phyloP scores from a whole-genome alignment of 2,797 vertebrate genomes.

The Dermochelys coriacea region DNA sequence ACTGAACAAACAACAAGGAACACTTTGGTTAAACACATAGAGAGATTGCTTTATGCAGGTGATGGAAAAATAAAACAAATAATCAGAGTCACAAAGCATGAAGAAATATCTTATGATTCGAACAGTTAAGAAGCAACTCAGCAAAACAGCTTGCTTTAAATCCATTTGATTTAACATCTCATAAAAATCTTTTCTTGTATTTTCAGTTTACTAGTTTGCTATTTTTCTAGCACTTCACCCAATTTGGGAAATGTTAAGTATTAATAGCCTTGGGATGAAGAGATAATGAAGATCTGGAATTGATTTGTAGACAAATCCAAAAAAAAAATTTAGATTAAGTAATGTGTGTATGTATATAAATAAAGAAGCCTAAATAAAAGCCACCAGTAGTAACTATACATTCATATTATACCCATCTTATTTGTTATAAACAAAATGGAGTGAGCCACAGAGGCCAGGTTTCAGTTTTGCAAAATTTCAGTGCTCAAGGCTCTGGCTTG shows the following conservation, averaged over 20 bases:
- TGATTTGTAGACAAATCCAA: background rate
- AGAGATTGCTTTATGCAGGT: background rate
- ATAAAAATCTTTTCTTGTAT: background rate
- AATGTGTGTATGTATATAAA: background rate
- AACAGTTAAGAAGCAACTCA: background rate
- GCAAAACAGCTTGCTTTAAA: background rate
- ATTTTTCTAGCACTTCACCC: background rate
- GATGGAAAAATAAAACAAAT: background rate
- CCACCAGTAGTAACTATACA: background rate
- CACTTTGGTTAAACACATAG: background rate
- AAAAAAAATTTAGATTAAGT: background rate
- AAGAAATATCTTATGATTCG: background rate
- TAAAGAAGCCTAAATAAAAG: background rate
- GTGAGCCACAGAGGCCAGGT: accelerated
- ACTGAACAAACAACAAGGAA: background rate
- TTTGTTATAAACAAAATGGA: background rate
- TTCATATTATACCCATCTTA: background rate
- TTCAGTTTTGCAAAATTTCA: accelerated
- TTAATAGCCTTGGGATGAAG: background rate
- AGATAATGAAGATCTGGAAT: background rate
- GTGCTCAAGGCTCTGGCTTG: background rate
- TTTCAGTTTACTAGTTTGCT: background rate
- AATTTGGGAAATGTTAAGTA: background rate
- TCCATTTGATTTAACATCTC: background rate
- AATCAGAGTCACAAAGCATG: background rate